Base-by-base conservation (phyloP, 2,888 invertebrate species). In the Peribatodes rhomboidaria region DNA sequence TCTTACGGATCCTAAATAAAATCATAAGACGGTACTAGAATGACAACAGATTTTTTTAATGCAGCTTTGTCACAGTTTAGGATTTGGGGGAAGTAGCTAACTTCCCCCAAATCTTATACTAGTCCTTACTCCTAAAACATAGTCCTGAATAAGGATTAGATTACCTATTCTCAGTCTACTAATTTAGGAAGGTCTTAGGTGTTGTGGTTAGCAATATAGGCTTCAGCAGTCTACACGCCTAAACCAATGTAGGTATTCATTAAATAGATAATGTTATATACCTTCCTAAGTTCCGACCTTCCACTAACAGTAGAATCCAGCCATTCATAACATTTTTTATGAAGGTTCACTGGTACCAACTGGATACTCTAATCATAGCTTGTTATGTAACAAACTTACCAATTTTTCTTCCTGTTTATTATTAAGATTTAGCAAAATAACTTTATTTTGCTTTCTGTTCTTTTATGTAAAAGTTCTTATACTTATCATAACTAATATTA, bases 211-310 rank as follows among this genome's bases (percentile, higher is more conserved):
- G 0, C 37, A 18, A 42, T 11, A 42, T 20, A 13, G 42, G 9
- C 9, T 46, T 46, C 13, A 22, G 22, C n/a, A 46, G 22, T 22
- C 13, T 22, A 22, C n/a, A 13, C 22, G 18, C 2, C 20, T 20
- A 10, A 20, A 20, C 42, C 42, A 52, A 31, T 14, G 47, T 63
- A 20, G 57, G 39, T 46, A 14, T 39, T 57, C 46, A 46, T 52
- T 57, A 53, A 57, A 53, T 57, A 63, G 31, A 53, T 63, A 62
- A 62, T 52, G 35, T 33, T 52, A 22, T 49, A 49, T 61, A 46
- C 31, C n/a, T n/a, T n/a, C n/a, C 10, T 18, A 18, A 31, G 42
- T 54, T 50, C 16, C 20, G 33, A 55, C 41, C 31, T 54, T 39
- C n/a, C 47, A 49, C 13, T 18, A 41, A 49, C 41, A 41, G 16